Evolutionary conservation across 2,888 invertebrate genomes (phyloP), one percentile per base, ranked within the genome.

Genomic region (Helobdella robusta): DNA sequence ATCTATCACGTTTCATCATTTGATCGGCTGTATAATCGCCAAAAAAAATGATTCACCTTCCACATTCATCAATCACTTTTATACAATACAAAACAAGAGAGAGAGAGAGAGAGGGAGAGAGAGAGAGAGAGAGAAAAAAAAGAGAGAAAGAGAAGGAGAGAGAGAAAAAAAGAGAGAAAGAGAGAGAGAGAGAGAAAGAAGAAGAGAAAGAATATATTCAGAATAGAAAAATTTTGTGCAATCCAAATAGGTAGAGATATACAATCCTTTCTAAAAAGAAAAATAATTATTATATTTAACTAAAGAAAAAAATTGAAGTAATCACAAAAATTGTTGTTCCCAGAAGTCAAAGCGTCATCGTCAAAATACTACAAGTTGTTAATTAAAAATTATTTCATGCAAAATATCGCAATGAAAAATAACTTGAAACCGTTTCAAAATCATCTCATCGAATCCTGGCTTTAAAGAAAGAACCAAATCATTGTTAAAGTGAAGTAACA

Each of bases 101-200:
- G 23, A 30, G 6, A 25, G 56, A 56, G 6, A 56, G 56, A 56
- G 2, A 25, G 56, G 5, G 1, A 56, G 56, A 66, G 34, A 66
- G 56, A 34, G 18, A 36, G 35, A 48, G 25, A 64, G 54, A 54
- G 11, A 3, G 30, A 2, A 65, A 25, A 40, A 11, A 65, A 48
- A 65, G n/a, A 36, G 35, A 46, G 35, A 59, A 20, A 59, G 20
- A 59, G 59, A 35, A n/a, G 15, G 59, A 59, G n/a, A 35, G 36
- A 30, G n/a, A 25, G 56, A 11, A 30, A 25, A n/a, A 30, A 20
- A 60, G 11, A 56, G 32, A 25, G 56, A 56, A 18, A 23, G 3
- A 1, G 1, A 23, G 28, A 56, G 18, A 56, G 3, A 65, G 34
- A 30, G n/a, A 50, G 66, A 66, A 2, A 48, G 4, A 34, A 20